Base-by-base conservation (phyloP, 2,797 vertebrate genomes). In the Limnodromus scolopaceus region DNA sequence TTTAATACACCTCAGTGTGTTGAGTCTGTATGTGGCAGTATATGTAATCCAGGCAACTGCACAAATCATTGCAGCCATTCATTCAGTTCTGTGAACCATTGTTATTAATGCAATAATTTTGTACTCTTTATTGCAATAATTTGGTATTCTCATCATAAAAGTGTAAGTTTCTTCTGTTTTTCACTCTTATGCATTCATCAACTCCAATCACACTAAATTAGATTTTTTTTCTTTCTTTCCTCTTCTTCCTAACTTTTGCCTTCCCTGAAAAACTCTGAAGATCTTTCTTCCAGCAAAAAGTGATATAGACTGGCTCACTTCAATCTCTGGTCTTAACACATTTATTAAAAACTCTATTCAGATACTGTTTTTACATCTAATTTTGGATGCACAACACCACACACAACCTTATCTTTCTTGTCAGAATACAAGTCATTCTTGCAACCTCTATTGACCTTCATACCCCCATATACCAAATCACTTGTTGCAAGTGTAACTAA, bases 31-130 rank as follows among this genome's bases (percentile, higher is more conserved):
- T 84, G 53, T 69, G 51, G 28, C 55, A 74, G 55, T 24, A 57
- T 61, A 68, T 3, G 15, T 51, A 88, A 68, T 61, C 10, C 48
- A 84, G 77, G 34, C 19, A 86, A 64, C n/a, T 10, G 3, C 25
- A 66, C n/a, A 92, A 95, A 93, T 76, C 76, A 53, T 57, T 74
- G n/a, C 48, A 95, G 43, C 12, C 25, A 32, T 79, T 95, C 48
- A 36, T 84, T 83, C 23, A 53, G 18, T 36, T 48, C 58, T 63
- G 28, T 57, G 34, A 92, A 30, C 30, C 51, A 61, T 28, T 72
- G 51, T 79, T 88, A 92, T 76, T 95, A 84, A 70, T 30, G n/a
- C 20, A 88, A 76, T 84, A 87, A 89, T 82, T 89, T 66, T 79
- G 12, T 43, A 36, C 20, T 89, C 11, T n/a, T 79, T 89, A 84